Evolutionary conservation across 2,888 invertebrate species (phyloP).

Genomic region (Nesidiocoris tenuis): DNA sequence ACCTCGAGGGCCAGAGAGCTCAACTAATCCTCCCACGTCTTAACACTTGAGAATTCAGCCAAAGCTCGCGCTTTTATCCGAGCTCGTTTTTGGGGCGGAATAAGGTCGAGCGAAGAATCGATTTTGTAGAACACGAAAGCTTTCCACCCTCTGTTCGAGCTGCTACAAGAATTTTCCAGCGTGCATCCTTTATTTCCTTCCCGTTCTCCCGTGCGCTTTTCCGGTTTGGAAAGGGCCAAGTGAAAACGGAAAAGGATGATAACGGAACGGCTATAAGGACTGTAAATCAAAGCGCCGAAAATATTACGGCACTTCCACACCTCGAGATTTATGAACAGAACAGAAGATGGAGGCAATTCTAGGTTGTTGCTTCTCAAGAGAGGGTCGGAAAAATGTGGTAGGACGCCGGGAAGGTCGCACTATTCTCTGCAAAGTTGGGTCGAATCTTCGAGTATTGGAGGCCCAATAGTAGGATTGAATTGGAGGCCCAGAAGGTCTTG

Average conservation of each 20-base stretch:
- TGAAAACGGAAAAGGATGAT: background rate
- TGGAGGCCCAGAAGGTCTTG: too few species aligned
- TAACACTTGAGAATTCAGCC: constrained; percentile 7
- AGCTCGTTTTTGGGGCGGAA: background rate
- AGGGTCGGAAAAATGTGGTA: too few species aligned
- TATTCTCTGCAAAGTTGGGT: too few species aligned
- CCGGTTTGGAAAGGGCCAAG: background rate
- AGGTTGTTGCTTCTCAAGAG: too few species aligned
- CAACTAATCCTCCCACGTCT: constrained; percentile 24
- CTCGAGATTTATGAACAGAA: background rate
- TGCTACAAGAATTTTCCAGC: too few species aligned
- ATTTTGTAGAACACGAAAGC: background rate
- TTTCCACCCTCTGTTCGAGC: too few species aligned
- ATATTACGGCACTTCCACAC: background rate
- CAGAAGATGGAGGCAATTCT: background rate
- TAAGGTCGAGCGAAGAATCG: background rate
- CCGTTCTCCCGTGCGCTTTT: background rate
- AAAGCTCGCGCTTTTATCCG: background rate
- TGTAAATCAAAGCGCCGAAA: background rate
- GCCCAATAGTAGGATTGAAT: too few species aligned
- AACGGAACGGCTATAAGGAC: background rate
- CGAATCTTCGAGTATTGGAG: too few species aligned
- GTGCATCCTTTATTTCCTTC: background rate
- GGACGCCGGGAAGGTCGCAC: too few species aligned
- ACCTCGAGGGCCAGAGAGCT: background rate